Evolutionary conservation across 2,797 vertebrate genomes (phyloP).

Genomic region (Ctenosaura bakeri): DNA sequence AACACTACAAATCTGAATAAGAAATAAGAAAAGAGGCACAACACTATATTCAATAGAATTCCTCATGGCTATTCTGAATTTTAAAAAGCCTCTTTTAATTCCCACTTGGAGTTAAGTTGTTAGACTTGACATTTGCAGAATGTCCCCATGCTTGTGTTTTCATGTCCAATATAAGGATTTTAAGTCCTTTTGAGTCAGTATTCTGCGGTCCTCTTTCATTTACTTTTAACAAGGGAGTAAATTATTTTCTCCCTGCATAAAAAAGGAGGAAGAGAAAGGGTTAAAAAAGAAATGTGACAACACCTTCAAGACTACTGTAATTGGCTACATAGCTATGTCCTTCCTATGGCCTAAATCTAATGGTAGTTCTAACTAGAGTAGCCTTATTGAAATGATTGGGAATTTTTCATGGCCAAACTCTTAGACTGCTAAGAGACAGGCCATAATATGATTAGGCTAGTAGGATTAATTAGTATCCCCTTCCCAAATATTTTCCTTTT

Average conservation of each 20-base stretch:
- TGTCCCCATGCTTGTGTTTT: not conserved
- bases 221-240: not conserved
- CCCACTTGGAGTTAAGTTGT: not conserved
- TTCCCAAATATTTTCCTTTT: too few relatives aligned
- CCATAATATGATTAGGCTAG: too few relatives aligned
- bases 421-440: not conserved
- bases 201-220: not conserved
- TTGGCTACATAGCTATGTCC: too few relatives aligned
- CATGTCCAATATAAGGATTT: not conserved
- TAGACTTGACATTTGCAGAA: not conserved
- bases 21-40: not conserved
- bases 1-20: not conserved
- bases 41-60: not conserved
- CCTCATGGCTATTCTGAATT: not conserved
- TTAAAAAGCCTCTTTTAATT: not conserved
- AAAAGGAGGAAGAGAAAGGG: too few relatives aligned
- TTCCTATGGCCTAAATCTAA: too few relatives aligned
- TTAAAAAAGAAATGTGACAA: too few relatives aligned
- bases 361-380: too few relatives aligned
- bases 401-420: too few relatives aligned
- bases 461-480: too few relatives aligned
- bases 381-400: too few relatives aligned
- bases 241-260: not conserved
- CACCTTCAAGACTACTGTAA: too few relatives aligned
- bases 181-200: not conserved